Conservation (phyloP, 1,140 invertebrate genomes). For the Lucilia sericata region DNA sequence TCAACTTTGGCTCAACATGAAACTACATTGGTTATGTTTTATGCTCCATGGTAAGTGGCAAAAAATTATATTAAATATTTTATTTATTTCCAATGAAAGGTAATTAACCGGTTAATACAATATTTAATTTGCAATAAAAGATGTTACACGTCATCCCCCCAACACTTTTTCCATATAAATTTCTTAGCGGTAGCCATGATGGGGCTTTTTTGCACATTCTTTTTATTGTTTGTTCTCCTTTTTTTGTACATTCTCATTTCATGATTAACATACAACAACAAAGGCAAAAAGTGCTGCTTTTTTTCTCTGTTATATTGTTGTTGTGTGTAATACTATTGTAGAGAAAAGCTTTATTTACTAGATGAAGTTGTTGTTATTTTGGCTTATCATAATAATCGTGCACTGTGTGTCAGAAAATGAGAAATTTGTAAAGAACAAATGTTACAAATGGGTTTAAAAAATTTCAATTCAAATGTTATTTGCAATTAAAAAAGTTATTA, state of each 20-base stretch:
- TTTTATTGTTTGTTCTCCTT: slow-evolving; percentile 20
- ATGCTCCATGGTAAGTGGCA: slow-evolving; percentile 92
- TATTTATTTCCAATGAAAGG: neutral
- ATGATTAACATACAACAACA: slow-evolving; percentile 10
- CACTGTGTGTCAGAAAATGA: neutral
- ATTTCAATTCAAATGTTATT: no score
- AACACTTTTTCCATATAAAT: slow-evolving; percentile 45
- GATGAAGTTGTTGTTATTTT: neutral
- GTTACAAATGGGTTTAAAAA: no score
- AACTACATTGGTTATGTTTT: slow-evolving; percentile 96
- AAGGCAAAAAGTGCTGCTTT: neutral
- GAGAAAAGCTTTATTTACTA: neutral
- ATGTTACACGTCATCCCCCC: slow-evolving; percentile 30
- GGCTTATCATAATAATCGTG: neutral
- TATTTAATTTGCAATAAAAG: slow-evolving; percentile 50
- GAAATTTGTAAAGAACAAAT: no score
- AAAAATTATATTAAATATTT: slow-evolving; percentile 51
- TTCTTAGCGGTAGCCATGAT: slow-evolving; percentile 44
- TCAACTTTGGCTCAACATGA: slow-evolving; percentile 82
- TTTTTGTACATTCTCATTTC: slow-evolving; percentile 34
- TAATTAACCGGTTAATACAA: neutral
- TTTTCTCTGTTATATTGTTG: neutral
- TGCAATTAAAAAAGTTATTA: no score
- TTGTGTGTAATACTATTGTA: neutral
- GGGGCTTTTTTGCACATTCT: slow-evolving; percentile 43